phyloP scores from a whole-genome alignment of 2,797 vertebrate genomes.

The Myotis myotis region DNA sequence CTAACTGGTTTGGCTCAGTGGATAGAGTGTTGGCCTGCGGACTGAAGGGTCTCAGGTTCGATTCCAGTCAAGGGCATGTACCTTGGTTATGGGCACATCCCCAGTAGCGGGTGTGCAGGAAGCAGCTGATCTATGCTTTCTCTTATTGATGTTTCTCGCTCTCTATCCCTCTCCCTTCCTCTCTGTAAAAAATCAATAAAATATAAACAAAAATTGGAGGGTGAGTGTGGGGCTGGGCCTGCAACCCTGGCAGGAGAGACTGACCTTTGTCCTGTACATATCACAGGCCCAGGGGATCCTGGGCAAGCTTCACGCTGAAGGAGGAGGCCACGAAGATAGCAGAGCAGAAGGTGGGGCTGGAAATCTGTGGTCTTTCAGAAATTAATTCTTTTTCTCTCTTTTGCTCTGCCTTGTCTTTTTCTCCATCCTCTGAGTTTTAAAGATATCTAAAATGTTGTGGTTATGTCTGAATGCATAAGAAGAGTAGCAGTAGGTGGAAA shows the following conservation, averaged over 20 bases:
- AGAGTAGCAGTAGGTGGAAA: conserved; percentile 42
- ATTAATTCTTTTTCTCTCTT: conserved; percentile 47
- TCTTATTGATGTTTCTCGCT: too few species aligned
- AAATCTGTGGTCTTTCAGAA: conserved; percentile 32
- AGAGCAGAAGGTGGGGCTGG: conserved; percentile 25
- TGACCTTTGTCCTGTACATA: neutral
- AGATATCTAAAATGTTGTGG: conserved; percentile 47
- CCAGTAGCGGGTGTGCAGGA: too few species aligned
- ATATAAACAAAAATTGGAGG: neutral
- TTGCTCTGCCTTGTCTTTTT: neutral
- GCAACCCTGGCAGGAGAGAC: neutral
- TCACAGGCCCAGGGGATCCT: neutral
- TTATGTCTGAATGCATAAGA: conserved; percentile 36
- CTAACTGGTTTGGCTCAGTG: too few species aligned
- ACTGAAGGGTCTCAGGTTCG: too few species aligned
- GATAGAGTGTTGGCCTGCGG: too few species aligned
- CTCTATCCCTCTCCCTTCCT: too few species aligned
- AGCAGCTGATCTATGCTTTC: too few species aligned
- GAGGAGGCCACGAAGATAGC: neutral
- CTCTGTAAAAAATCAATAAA: too few species aligned
- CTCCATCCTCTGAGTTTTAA: conserved; percentile 47
- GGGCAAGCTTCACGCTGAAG: neutral
- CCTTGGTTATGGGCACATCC: too few species aligned
- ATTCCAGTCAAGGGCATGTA: too few species aligned
- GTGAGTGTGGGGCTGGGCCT: neutral